Evolutionary conservation across 2,113 vertebrate species (phyloP), one percentile per base, ranked within the genome.

Genomic region (Salminus brasiliensis): DNA sequence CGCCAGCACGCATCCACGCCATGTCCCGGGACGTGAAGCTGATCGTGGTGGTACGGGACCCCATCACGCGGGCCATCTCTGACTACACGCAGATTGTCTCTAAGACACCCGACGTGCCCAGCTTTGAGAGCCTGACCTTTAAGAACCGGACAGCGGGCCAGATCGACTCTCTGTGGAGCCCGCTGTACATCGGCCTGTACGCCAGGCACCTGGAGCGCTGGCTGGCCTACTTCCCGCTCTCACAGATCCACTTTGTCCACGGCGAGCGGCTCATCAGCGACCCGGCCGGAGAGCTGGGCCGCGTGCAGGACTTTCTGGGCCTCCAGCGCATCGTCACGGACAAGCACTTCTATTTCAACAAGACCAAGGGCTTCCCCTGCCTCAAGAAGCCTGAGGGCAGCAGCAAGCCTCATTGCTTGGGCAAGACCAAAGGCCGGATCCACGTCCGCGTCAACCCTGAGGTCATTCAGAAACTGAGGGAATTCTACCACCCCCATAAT

Each of bases 321-420:
- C 89, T 94, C 59, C 91, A 94, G 88, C 90, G 92, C 81, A 94
- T 94, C 29, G 88, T 94, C 66, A 94, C 93, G 0, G 93, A 94
- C 87, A 94, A 94, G 75, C 94, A 94, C 81, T 94, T 94, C 84
- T 94, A 94, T 89, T 94, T 94, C 79, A 94, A 94, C 88, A 94
- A 94, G 86, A 94, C 93, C 0, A 94, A 94, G 82, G 94, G 94
- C 39, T 94, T 94, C 85, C 94, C 94, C 15, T 94, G 94, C 83
- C 85, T 94, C 79, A 94, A 94, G 85, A 94, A 94, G 75, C 93
- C 94, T 0, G 93, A 94, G 79, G 94, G 94, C 76, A 94, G 93
- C 80, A 93, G 93, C 75, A 94, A 94, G 74, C 94, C 94, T n/a
- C 94, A 94, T 89, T 94, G 93, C 78, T 85, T 94, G 74, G 93